phyloP scores from a whole-genome alignment of 2,113 vertebrate species.

The Xiphorhynchus elegans region DNA sequence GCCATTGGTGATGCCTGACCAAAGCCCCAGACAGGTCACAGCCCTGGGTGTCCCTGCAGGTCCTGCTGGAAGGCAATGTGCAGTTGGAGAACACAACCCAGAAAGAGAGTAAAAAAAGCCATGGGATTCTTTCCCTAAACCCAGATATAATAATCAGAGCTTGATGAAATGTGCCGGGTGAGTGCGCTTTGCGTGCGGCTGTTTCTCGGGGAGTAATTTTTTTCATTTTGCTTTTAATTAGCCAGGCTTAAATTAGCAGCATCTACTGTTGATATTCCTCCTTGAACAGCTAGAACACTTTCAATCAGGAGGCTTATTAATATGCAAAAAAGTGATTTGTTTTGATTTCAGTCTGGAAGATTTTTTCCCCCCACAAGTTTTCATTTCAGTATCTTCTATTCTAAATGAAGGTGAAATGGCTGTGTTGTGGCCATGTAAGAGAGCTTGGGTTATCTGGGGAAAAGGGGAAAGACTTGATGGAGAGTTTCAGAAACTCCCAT shows the following conservation, averaged over 20 bases:
- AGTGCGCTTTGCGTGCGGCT: background rate
- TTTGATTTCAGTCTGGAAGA: conserved; percentile 69
- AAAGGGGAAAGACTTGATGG: background rate
- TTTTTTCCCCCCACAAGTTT: background rate
- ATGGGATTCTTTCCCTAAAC: background rate
- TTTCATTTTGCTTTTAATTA: conserved; percentile 65
- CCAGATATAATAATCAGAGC: background rate
- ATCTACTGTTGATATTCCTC: conserved; percentile 72
- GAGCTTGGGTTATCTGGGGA: background rate
- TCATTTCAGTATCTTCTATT: conserved; percentile 49
- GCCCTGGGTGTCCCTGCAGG: background rate
- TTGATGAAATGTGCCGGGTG: background rate
- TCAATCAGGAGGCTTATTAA: conserved; percentile 74
- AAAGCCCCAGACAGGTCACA: background rate
- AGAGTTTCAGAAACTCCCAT: background rate
- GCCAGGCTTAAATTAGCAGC: conserved; percentile 75
- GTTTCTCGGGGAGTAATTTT: conserved; percentile 56
- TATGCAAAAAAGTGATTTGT: conserved; percentile 74
- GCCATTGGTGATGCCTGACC: rapidly evolving
- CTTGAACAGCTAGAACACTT: conserved; percentile 57
- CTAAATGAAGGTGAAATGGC: conserved; percentile 27
- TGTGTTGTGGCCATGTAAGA: background rate
- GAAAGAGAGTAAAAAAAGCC: background rate
- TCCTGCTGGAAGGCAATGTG: rapidly evolving
- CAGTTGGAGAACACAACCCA: background rate